Evolutionary conservation across 2,797 vertebrate species (phyloP).

Genomic region (Poeciliopsis turneri): DNA sequence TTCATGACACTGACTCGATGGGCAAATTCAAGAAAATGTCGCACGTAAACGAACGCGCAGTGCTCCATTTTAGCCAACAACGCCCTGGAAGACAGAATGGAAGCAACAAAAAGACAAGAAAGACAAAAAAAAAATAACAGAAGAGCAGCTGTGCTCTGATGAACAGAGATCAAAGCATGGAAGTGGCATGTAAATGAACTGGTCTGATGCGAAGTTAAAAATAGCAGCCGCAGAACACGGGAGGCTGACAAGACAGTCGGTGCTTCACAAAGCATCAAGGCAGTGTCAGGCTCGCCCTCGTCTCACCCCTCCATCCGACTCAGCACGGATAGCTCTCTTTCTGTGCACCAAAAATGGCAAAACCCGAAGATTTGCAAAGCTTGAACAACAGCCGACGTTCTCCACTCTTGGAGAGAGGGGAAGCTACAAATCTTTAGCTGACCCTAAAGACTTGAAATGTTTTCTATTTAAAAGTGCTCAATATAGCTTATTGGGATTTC

Average conservation of each 20-base stretch:
- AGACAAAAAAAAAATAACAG: background rate
- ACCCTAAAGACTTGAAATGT: background rate
- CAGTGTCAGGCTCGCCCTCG: slow-evolving; percentile 28
- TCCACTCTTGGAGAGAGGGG: slow-evolving; percentile 15
- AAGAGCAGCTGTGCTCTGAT: slow-evolving; percentile 36
- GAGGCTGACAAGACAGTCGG: slow-evolving; percentile 46
- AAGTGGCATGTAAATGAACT: slow-evolving; percentile 76
- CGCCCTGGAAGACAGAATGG: background rate
- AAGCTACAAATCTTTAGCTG: background rate
- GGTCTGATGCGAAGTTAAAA: slow-evolving; percentile 69
- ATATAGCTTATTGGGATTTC: background rate
- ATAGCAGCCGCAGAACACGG: slow-evolving; percentile 61
- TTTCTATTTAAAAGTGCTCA: background rate
- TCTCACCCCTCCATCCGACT: slow-evolving; percentile 27
- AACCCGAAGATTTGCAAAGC: slow-evolving; percentile 30
- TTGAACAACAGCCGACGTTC: slow-evolving; percentile 7
- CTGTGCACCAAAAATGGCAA: slow-evolving; percentile 1
- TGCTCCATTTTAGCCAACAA: background rate
- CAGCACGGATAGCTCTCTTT: slow-evolving; percentile 13
- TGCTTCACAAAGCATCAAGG: slow-evolving; percentile 48
- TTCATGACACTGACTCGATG: background rate
- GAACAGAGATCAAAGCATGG: slow-evolving; percentile 65
- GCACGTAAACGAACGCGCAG: background rate
- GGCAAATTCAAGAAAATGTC: background rate
- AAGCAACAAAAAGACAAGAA: slow-evolving; percentile 15